Conservation (phyloP, 2,888 invertebrate species). For the Cepaea hortensis region DNA sequence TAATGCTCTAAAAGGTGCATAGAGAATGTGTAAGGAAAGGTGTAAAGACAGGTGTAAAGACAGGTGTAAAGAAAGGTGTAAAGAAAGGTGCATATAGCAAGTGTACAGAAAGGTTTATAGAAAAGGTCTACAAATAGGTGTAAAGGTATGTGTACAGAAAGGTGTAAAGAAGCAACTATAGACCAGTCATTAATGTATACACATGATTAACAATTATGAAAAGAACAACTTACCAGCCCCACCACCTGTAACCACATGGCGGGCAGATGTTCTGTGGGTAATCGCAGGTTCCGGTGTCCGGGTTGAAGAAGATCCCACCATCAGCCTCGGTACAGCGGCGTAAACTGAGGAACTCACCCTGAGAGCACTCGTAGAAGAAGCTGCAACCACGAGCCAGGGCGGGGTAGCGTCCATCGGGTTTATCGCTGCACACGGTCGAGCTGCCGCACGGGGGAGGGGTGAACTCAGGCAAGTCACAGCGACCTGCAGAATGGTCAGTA, state of each 20-base stretch:
- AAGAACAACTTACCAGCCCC: conserved; percentile 56
- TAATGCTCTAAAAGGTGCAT: no score
- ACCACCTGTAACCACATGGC: conserved; percentile 61
- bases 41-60: no score
- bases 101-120: not conserved
- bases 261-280: conserved; percentile 59
- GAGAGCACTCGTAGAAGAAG: conserved; percentile 55
- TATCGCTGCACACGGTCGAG: conserved; percentile 40
- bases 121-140: not conserved
- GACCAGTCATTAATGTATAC: not conserved
- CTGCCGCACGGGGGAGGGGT: conserved; percentile 55
- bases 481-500: conserved; percentile 37
- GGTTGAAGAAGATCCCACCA: conserved; percentile 59
- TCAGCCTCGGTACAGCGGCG: conserved; percentile 51
- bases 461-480: conserved; percentile 54
- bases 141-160: not conserved
- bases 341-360: conserved; percentile 51
- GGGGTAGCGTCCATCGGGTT: conserved; percentile 55
- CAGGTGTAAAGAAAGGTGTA: no score
- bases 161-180: not conserved
- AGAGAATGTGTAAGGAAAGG: no score
- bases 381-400: conserved; percentile 54
- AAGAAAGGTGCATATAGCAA: no score
- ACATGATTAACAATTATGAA: not conserved
- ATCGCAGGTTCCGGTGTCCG: conserved; percentile 54